Evolutionary conservation across 2,113 vertebrate species (phyloP).

Genomic region (Marmota flaviventris): DNA sequence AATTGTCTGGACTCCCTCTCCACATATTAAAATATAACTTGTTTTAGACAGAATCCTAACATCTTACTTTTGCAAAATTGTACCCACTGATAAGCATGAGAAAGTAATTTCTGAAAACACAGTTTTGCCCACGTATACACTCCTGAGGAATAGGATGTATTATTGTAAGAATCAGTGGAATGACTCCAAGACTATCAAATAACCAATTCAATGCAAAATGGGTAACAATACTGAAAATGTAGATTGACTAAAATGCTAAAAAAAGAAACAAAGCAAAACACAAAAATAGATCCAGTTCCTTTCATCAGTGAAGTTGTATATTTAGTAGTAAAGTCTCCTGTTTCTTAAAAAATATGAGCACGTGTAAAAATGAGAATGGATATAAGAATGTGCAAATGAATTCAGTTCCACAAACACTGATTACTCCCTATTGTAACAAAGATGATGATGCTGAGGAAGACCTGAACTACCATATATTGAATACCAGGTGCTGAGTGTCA

Average conservation of each 20-base stretch:
- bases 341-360: slow-evolving; percentile 1
- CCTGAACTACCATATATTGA: neutral
- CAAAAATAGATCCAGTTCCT: neutral
- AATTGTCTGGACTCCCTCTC: neutral
- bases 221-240: slow-evolving; percentile 25
- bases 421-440: neutral
- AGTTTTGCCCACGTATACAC: neutral
- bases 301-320: neutral
- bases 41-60: neutral
- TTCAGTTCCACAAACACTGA: neutral
- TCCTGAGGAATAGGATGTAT: neutral
- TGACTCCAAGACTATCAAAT: neutral
- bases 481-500: neutral
- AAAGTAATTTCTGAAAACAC: neutral
- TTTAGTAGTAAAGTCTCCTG: neutral
- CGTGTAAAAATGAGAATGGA: neutral
- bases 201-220: slow-evolving; percentile 7
- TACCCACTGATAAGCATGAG: neutral
- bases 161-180: neutral
- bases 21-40: neutral
- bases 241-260: neutral
- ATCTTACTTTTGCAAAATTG: neutral
- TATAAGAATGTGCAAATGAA: neutral
- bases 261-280: neutral
- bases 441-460: neutral